A percentile compares a stretch with the other conserved stretches of the same genome.
These are phyloP conservation scores for Timandra comae DNA, from an alignment of 2,888 invertebrate species.

Conservation along the genomic window DNA sequence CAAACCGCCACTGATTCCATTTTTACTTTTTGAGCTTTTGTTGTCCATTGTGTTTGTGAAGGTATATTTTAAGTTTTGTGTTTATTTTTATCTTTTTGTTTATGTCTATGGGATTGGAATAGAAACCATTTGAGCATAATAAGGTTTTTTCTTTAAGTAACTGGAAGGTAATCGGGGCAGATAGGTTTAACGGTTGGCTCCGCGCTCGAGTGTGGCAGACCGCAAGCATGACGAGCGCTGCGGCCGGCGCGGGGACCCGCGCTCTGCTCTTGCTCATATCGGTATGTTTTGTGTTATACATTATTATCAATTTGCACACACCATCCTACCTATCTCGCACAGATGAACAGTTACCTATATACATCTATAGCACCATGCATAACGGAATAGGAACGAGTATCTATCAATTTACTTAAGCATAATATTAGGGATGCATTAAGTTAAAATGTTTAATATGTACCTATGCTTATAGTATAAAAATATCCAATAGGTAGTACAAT, in stretches of 20 bases:
- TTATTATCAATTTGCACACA: too few species aligned
- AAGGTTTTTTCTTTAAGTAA: constrained; percentile 47
- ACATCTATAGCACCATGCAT: too few species aligned
- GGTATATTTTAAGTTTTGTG: constrained; percentile 11
- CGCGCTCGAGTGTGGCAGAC: constrained; percentile 74
- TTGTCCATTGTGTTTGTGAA: constrained; percentile 2
- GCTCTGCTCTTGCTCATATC: constrained; percentile 61
- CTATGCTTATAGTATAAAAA: too few species aligned
- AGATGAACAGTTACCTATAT: too few species aligned
- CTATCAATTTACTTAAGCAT: too few species aligned
- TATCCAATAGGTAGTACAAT: too few species aligned
- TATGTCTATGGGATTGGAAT: constrained; percentile 14
- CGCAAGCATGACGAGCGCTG: constrained; percentile 74
- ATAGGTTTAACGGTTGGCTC: constrained; percentile 74
- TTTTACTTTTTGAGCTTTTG: constrained; percentile 4
- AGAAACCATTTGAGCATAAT: constrained; percentile 17
- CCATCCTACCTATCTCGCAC: too few species aligned
- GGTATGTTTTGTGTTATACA: constrained; percentile 66
- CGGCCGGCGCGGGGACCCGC: constrained; percentile 33
- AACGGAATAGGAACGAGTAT: too few species aligned
- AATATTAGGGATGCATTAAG: too few species aligned
- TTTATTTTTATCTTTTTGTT: background rate
- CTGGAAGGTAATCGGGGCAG: constrained; percentile 74
- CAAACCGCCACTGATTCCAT: constrained; percentile 15
- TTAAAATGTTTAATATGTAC: too few species aligned